Evolutionary conservation across 1,140 invertebrate species (phyloP).

Genomic region (Mizuhopecten yessoensis): DNA sequence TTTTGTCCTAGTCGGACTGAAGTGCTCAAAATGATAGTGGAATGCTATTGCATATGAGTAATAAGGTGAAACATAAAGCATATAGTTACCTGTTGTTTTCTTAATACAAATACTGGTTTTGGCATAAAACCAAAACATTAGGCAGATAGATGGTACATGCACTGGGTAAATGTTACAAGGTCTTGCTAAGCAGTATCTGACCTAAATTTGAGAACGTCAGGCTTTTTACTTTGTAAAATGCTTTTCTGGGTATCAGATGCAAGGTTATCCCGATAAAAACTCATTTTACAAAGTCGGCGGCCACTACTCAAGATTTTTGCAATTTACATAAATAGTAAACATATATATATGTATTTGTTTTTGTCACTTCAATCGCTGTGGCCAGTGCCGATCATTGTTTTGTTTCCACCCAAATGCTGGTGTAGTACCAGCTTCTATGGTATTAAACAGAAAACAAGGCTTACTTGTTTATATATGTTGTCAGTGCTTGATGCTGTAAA

Average conservation of each 20-base stretch:
- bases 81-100: too few relatives aligned
- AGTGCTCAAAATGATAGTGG: too few relatives aligned
- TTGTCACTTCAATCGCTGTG: background rate
- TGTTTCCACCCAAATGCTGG: background rate
- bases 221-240: background rate
- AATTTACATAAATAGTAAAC: constrained; percentile 19
- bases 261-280: background rate
- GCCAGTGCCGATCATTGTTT: background rate
- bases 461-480: constrained; percentile 13
- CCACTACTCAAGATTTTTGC: background rate
- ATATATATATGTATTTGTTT: background rate
- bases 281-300: background rate
- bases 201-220: background rate
- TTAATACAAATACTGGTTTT: too few relatives aligned
- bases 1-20: too few relatives aligned
- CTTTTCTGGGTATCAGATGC: background rate
- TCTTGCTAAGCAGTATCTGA: too few relatives aligned
- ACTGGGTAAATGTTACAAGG: too few relatives aligned
- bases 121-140: too few relatives aligned
- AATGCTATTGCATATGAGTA: too few relatives aligned
- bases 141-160: too few relatives aligned
- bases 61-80: too few relatives aligned
- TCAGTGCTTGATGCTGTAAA: constrained; percentile 28
- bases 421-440: background rate
- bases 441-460: background rate